These are phyloP conservation scores for Sula dactylatra DNA, from an alignment of 2,113 vertebrate species.

Conservation along the genomic window DNA sequence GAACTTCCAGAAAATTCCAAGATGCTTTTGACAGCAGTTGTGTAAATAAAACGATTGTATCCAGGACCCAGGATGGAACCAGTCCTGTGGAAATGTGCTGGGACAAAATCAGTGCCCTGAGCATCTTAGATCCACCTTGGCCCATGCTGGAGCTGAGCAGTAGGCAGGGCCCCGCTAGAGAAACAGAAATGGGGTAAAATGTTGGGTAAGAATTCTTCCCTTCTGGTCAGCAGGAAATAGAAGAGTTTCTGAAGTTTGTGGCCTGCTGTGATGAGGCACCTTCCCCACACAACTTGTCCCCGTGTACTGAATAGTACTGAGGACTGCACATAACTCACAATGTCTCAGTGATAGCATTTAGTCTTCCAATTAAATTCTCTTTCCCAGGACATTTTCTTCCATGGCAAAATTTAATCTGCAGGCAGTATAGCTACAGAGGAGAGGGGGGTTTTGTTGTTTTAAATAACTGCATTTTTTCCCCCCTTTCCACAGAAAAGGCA, in stretches of 20 bases:
- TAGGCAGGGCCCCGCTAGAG: neutral
- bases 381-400: neutral
- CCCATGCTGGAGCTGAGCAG: neutral
- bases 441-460: neutral
- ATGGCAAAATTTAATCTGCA: neutral
- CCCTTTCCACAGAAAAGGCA: neutral
- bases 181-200: neutral
- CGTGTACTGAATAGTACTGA: rapidly evolving
- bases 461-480: neutral
- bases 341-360: neutral
- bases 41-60: neutral
- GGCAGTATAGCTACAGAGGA: neutral
- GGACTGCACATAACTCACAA: rapidly evolving
- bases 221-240: neutral
- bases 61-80: neutral
- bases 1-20: neutral
- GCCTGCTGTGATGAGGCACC: neutral
- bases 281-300: neutral
- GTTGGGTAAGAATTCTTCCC: neutral
- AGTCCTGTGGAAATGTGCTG: neutral
- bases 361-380: neutral
- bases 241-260: neutral
- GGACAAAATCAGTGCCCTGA: neutral
- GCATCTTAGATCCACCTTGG: neutral
- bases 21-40: neutral